Base-by-base conservation (phyloP, 2,888 invertebrate genomes). In the Hyposoter didymator region DNA sequence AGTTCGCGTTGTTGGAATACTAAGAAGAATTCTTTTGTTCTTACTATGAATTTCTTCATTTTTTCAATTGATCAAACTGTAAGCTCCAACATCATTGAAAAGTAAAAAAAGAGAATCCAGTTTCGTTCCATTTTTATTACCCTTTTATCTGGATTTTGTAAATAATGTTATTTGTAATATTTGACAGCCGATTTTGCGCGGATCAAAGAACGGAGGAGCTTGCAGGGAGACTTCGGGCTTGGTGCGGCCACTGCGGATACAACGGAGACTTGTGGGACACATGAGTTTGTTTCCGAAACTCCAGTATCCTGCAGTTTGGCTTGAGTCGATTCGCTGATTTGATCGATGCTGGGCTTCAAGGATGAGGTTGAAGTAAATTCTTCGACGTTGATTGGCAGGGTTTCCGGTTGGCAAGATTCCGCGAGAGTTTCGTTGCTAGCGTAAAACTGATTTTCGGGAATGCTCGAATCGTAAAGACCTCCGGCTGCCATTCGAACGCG, bases 131-230 rank as follows among this genome's bases (percentile, higher is more conserved):
- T 59, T 28, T 59, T 59, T 59, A 59, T 59, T 59, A 14, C 28
- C 22, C 59, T 14, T 73, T 43, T 22, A 0, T 55, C 14, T 55
- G 4, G 28, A 22, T 59, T 43, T 55, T 14, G 22, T 17, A 35
- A 59, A 59, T 69, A 14, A 22, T 62, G 49, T 79, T 49, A 73
- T 52, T 82, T 52, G 19, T 67, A 73, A 80, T 69, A 67, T 74
- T 78, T 85, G 14, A 62, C 17, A n/a, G 67, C 49, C 55, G 59
- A 76, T 83, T 78, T 85, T 1, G 35, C 62, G 62, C 72, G 76
- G 66, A 85, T 80, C 62, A 83, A 80, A 78, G 76, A 83, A 83
- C 85, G 83, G 66, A 85, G 73, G 2, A 85, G 59, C 35, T 76
- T 85, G 52, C 73, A 80, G 1, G 83, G 35, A 35, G 80, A 74